Evolutionary conservation across 2,113 vertebrate species (phyloP).

Genomic region (Chaetodon trifascialis): DNA sequence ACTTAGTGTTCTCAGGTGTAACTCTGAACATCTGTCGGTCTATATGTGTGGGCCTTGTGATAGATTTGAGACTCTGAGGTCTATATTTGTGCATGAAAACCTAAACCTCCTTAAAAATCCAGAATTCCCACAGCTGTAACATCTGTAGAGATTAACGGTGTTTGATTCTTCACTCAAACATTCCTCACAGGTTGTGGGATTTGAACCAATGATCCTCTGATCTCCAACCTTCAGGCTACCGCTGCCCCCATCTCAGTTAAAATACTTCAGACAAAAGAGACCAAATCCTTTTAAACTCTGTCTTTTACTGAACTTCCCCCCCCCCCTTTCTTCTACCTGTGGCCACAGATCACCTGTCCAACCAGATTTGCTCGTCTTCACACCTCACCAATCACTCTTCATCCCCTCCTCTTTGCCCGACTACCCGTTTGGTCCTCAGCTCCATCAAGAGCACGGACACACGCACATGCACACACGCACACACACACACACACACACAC

Average conservation of each 20-base stretch:
- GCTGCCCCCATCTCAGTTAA: conserved; percentile 15
- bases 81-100: neutral
- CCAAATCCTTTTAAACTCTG: conserved; percentile 55
- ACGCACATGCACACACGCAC: conserved; percentile 47
- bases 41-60: too few relatives aligned
- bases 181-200: conserved; percentile 44
- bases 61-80: too few relatives aligned
- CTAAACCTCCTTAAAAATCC: neutral
- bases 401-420: conserved; percentile 44
- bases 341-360: conserved; percentile 68
- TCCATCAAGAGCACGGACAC: conserved; percentile 69
- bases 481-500: conserved; percentile 46
- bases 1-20: too few relatives aligned
- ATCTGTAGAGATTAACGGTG: conserved; percentile 28
- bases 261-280: conserved; percentile 48
- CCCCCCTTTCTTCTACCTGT: conserved; percentile 22
- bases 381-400: conserved; percentile 82
- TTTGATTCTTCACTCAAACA: conserved; percentile 40
- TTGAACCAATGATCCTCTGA: conserved; percentile 46
- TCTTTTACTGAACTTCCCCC: conserved; percentile 23
- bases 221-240: conserved; percentile 51
- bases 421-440: conserved; percentile 50
- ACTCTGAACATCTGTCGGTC: too few relatives aligned
- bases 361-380: conserved; percentile 70
- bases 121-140: conserved; percentile 23